Conservation (phyloP, 2,113 vertebrate species). For the Dascyllus trimaculatus region DNA sequence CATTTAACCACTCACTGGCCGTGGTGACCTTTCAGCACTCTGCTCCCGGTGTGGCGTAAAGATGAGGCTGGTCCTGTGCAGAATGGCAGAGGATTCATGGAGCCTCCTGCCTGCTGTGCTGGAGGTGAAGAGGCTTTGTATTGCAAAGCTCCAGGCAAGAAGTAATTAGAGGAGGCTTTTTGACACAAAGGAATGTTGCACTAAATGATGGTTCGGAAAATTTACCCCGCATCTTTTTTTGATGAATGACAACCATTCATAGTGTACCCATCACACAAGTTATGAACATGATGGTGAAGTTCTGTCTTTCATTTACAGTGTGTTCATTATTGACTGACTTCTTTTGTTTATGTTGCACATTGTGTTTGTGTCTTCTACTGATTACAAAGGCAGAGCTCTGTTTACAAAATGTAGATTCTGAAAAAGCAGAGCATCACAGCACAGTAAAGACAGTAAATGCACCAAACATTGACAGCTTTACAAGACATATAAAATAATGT, state of each 20-base stretch:
- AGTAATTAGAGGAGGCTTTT: slow-evolving; percentile 78
- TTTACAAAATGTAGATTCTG: background rate
- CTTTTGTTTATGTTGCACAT: background rate
- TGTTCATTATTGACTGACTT: background rate
- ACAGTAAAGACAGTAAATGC: background rate
- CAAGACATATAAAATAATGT: no score
- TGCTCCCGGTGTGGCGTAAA: slow-evolving; percentile 48
- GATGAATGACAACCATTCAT: slow-evolving; percentile 35
- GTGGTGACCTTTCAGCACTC: slow-evolving; percentile 60
- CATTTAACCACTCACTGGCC: slow-evolving; percentile 39
- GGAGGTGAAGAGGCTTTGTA: slow-evolving; percentile 69
- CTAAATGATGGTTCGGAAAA: slow-evolving; percentile 72
- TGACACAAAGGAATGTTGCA: slow-evolving; percentile 86
- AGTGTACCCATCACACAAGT: background rate
- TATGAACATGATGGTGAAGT: slow-evolving; percentile 1
- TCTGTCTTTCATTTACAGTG: background rate
- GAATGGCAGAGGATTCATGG: slow-evolving; percentile 61
- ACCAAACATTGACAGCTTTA: background rate
- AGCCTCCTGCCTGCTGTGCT: slow-evolving; percentile 63
- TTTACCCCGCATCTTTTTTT: slow-evolving; percentile 30
- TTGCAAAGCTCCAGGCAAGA: slow-evolving; percentile 78
- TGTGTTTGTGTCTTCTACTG: background rate
- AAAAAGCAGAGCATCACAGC: background rate
- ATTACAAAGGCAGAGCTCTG: background rate
- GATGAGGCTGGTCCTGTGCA: slow-evolving; percentile 63